Base-by-base conservation (phyloP, 2,888 invertebrate species). In the Strigamia maritima region DNA sequence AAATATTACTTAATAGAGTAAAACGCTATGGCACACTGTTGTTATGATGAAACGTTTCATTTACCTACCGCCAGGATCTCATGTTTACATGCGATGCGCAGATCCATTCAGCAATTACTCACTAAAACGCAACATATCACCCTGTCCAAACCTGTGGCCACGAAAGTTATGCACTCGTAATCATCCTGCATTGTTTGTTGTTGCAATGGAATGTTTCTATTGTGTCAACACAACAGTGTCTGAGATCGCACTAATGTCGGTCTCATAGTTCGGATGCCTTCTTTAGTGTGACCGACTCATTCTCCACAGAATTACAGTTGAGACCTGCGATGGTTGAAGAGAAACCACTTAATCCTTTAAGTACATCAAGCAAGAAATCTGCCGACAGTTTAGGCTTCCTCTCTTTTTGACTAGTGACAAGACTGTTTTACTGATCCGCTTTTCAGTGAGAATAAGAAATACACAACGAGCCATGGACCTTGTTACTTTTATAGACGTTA, bases 261-360 rank as follows among this genome's bases (percentile, higher is more conserved):
- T 44, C 44, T 44, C 44, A 44, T 44, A 44, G 12, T 44, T 44
- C n/a, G n/a, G 44, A 44, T 44, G 44, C 44, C n/a, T 44, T 44
- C 60, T 65, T 65, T 65, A 22, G 12, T 19, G 19, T 22, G 19
- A 22, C 60, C 24, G 60, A 65, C 22, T 19, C 60, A 19, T 65
- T 22, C 12, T 24, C 60, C 60, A 24, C 22, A 19, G 60, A 65
- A 65, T 65, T 65, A 65, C 60, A 65, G 19, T 65, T 65, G 22
- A 22, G 24, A 65, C 60, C 24, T 65, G 60, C 6, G 6, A 65
- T 12, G 22, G 22, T n/a, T 19, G n/a, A 65, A n/a, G 60, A 2
- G 60, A 24, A 65, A 65, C 60, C 60, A 19, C 60, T 65, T 65
- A 65, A 65, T 65, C 60, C 60, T 65, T 65, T 65, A 65, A 65